Percentiles rank a stretch among this genome's conserved stretches.
These are phyloP conservation scores for Acrocephalus scirpaceus DNA, from an alignment of 2,797 vertebrate species.

Conservation along the genomic window DNA sequence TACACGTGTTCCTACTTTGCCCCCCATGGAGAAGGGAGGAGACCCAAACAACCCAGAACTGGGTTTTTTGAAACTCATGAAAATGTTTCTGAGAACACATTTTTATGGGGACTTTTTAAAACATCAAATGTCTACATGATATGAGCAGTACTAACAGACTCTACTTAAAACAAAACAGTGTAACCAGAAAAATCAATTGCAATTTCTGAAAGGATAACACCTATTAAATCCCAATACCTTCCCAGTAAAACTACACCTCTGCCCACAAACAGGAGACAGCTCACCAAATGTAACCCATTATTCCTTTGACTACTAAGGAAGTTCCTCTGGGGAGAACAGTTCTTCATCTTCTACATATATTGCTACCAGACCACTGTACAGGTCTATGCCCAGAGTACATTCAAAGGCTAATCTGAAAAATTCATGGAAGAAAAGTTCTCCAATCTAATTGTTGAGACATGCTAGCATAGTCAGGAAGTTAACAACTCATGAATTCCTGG, in stretches of 20 bases:
- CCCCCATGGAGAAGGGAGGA: neutral
- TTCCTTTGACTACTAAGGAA: neutral
- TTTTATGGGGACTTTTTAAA: neutral
- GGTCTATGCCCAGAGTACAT: neutral
- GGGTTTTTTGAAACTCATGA: neutral
- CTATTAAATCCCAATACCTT: neutral
- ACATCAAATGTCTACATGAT: neutral
- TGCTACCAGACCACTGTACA: neutral
- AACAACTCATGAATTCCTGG: neutral
- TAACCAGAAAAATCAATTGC: neutral
- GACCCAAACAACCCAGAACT: neutral
- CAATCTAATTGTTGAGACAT: neutral
- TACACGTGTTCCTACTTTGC: neutral
- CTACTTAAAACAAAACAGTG: neutral
- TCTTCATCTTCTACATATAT: neutral
- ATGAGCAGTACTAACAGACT: neutral
- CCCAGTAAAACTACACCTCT: neutral
- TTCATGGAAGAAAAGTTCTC: neutral
- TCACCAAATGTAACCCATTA: neutral
- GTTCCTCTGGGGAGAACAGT: neutral
- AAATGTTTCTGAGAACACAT: neutral
- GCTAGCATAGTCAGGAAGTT: neutral
- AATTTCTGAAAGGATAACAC: neutral
- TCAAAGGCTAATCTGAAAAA: neutral
- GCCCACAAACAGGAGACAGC: neutral